Conservation (phyloP, 2,797 vertebrate species). For the Rhinogobio ventralis region DNA sequence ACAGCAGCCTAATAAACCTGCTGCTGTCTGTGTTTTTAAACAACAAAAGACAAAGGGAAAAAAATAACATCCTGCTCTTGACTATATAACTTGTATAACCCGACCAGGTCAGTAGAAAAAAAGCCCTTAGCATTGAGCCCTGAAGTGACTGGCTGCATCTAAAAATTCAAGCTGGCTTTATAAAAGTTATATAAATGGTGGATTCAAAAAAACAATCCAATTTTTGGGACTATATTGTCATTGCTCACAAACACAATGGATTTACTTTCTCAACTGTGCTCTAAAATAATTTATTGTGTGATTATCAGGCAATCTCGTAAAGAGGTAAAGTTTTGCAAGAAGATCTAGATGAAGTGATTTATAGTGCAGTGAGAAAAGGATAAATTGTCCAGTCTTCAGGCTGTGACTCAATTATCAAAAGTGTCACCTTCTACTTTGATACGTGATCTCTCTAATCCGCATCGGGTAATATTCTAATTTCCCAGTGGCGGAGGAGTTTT, state of each 20-base stretch:
- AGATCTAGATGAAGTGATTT: neutral
- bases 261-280: neutral
- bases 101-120: neutral
- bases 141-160: neutral
- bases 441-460: conserved; percentile 42
- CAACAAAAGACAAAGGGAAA: neutral
- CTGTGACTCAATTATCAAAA: conserved; percentile 11
- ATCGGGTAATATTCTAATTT: conserved; percentile 54
- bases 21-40: neutral
- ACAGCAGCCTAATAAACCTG: neutral
- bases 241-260: neutral
- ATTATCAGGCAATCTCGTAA: conserved; percentile 15
- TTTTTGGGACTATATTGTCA: neutral
- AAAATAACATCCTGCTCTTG: neutral
- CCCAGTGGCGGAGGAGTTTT: conserved; percentile 35
- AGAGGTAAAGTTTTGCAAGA: neutral
- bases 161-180: neutral
- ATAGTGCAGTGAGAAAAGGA: conserved; percentile 5
- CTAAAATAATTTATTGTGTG: neutral
- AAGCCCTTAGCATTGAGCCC: neutral
- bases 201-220: neutral
- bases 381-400: conserved; percentile 40
- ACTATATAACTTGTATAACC: neutral
- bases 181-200: neutral
- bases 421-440: conserved; percentile 35